Evolutionary conservation across 2,113 vertebrate genomes (phyloP), one percentile per base, ranked within the genome.

Genomic region (Hippocampus mohnikei): DNA sequence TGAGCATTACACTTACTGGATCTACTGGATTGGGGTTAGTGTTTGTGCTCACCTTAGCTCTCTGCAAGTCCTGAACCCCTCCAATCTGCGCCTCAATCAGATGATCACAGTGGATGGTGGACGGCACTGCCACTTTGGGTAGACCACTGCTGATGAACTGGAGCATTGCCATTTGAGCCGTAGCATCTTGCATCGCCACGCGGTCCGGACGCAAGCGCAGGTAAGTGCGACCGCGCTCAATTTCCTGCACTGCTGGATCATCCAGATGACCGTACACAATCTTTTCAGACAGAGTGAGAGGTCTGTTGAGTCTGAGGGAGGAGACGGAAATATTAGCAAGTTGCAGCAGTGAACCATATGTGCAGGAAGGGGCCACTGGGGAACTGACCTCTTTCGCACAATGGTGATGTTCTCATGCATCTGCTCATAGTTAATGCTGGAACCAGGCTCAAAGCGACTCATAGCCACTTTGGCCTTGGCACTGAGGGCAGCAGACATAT

Each of bases 121-220:
- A 98, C 1, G 97, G 96, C 79, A 99, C 96, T 0, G 97, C 95
- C 81, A 98, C 97, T 75, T 65, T 93, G 0, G 96, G 93, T 73
- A 99, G 91, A 27, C 97, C 96, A 0, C 97, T 99, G 92, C 96
- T 99, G 90, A 99, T 99, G 85, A 99, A 99, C 92, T 99, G 97
- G 3, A 99, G 92, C 97, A 99, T 99, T 6, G 97, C 97, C 97
- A 99, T 99, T 91, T 99, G 96, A 5, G 96, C 96, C 0, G 97
- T 99, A 63, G 97, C 97, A 0, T 99, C 97, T 89, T 98, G 97
- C 97, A 99, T 99, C 78, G 97, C 97, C 86, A 99, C 97, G 0
- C 97, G 94, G 90, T 98, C 96, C 0, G 96, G 97, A 48, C 92
- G 92, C 23, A 98, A 83, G 1, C 97, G 94, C 79, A 99, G 90